Base-by-base conservation (phyloP, 2,113 vertebrate genomes). In the Acanthochromis polyacanthus region DNA sequence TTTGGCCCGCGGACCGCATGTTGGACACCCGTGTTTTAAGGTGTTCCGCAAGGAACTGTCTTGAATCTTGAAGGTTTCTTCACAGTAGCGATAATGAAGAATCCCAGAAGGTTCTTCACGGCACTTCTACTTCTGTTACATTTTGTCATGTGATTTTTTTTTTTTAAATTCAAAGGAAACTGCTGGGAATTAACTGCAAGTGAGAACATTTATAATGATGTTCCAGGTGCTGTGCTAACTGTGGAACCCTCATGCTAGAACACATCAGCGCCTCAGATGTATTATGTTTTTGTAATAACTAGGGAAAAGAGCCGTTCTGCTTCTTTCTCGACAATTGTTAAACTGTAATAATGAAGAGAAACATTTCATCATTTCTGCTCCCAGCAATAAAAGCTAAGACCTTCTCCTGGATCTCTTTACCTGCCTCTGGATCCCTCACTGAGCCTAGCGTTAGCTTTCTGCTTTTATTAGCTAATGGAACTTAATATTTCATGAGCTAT, bases 401-500 rank as follows among this genome's bases (percentile, higher is more conserved):
- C 64, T 51, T 60, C 12, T 15, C 1, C 48, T 52, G 30, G 12
- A 61, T 79, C 63, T 72, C 64, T 85, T 85, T 83, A 93, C 87
- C 90, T 92, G 78, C 82, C 69, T 75, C 71, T 52, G 30, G 83
- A 78, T 75, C 83, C 80, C 62, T 65, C 71, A 15, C 51, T 25
- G 67, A 72, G 80, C 78, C 76, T 69, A n/a, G 61, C 72, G 30
- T 73, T 76, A n/a, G 43, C 76, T 89, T 88, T 79, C 23, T 81
- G 80, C 77, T 90, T 92, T 92, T 93, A 93, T 94, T 93, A 93
- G 85, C 91, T 93, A 92, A 94, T 92, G 92, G 91, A 92, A 89
- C 86, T 93, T 93, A 93, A 94, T 94, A 93, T 94, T 94, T 94
- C 90, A 94, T 91, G 90, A 93, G 92, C 87, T 92, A 94, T 94